These are phyloP conservation scores for Pachypanchax playfairii DNA, from an alignment of 2,113 vertebrate species.

Conservation along the genomic window DNA sequence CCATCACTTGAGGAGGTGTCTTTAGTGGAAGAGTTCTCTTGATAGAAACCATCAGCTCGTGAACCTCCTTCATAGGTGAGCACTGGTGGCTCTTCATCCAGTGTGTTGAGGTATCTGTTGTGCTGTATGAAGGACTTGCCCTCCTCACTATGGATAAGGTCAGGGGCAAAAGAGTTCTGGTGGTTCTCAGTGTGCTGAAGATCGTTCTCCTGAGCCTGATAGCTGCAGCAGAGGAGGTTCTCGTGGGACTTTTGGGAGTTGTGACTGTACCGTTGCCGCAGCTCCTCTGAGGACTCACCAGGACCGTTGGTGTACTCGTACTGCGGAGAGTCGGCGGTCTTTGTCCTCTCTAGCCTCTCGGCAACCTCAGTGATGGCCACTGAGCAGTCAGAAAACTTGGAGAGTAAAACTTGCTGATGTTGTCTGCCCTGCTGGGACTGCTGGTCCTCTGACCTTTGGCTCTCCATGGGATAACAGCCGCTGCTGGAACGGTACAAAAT, in stretches of 20 bases:
- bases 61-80: constrained; percentile 78
- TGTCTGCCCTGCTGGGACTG: constrained; percentile 61
- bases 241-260: constrained; percentile 39
- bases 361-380: constrained; percentile 76
- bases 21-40: constrained; percentile 74
- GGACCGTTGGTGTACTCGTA: constrained; percentile 60
- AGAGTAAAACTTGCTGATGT: constrained; percentile 21
- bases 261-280: constrained; percentile 50
- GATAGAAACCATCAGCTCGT: constrained; percentile 65
- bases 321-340: constrained; percentile 67
- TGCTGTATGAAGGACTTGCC: constrained; percentile 67
- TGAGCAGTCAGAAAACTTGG: constrained; percentile 64
- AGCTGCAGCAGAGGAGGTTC: constrained; percentile 45
- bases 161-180: constrained; percentile 72
- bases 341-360: constrained; percentile 76
- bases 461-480: constrained; percentile 72
- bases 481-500: constrained; percentile 80
- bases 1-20: constrained; percentile 80
- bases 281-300: constrained; percentile 41
- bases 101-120: constrained; percentile 74
- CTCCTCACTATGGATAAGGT: constrained; percentile 75
- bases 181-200: constrained; percentile 51
- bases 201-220: constrained; percentile 42
- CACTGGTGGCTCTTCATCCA: constrained; percentile 78
- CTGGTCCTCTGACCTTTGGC: constrained; percentile 66